Percentiles rank a stretch among this genome's conserved stretches.
These are phyloP conservation scores for Phrynocephalus forsythii DNA, from an alignment of 2,797 vertebrate species.

Conservation along the genomic window DNA sequence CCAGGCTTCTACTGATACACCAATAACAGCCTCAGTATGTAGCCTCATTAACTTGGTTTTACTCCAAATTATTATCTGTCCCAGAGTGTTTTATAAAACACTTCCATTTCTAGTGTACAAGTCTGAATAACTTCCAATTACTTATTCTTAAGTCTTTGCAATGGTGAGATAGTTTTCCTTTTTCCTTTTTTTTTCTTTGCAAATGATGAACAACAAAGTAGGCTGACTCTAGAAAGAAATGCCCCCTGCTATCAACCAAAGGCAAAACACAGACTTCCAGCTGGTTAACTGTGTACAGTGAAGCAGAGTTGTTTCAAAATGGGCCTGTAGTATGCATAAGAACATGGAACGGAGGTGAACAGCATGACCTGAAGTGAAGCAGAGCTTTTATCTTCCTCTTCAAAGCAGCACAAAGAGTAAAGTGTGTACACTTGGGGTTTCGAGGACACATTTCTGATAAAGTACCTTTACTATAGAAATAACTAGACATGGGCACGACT, in stretches of 20 bases:
- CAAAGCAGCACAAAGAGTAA: not conserved
- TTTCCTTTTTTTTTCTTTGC: too few relatives aligned
- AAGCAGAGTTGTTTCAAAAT: not conserved
- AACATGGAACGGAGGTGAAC: not conserved
- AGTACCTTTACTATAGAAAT: not conserved
- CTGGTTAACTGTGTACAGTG: not conserved
- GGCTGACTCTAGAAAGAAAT: not conserved
- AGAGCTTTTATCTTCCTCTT: not conserved
- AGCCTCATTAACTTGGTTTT: not conserved
- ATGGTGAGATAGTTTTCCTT: too few relatives aligned
- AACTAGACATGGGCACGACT: too few relatives aligned
- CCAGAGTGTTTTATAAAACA: not conserved
- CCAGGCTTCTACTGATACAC: not conserved
- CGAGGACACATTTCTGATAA: slow-evolving; percentile 2
- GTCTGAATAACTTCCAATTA: too few relatives aligned
- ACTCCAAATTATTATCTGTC: not conserved
- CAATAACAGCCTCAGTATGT: not conserved
- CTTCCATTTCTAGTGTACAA: not conserved
- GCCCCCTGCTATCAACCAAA: not conserved
- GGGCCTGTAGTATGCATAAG: not conserved
- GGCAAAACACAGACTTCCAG: not conserved
- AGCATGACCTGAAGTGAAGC: not conserved
- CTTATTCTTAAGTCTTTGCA: too few relatives aligned
- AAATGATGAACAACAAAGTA: not conserved
- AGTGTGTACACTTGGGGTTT: not conserved